phyloP scores from a whole-genome alignment of 2,113 vertebrate species.

The Chroicocephalus ridibundus region DNA sequence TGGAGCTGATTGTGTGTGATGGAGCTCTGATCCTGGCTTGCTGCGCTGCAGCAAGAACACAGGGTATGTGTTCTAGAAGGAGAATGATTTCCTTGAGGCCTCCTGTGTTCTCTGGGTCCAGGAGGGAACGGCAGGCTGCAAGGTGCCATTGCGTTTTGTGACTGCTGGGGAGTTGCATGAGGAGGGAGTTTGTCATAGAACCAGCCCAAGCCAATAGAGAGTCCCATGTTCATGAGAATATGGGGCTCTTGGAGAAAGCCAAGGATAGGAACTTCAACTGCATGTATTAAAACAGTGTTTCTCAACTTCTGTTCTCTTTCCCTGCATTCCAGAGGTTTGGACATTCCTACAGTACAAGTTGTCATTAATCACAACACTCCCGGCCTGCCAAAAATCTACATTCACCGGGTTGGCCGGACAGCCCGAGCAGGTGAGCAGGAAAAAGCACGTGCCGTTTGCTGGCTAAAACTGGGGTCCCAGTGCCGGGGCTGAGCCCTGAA shows the following conservation, averaged over 20 bases:
- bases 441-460: accelerated
- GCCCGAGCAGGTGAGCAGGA: constrained; percentile 86
- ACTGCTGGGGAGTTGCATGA: accelerated
- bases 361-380: constrained; percentile 98
- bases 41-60: neutral
- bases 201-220: accelerated
- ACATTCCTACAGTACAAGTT: constrained; percentile 93
- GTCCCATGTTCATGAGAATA: accelerated
- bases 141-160: neutral
- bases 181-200: neutral
- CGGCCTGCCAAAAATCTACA: constrained; percentile 91
- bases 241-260: neutral
- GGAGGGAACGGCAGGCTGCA: neutral
- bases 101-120: neutral
- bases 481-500: neutral
- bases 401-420: constrained; percentile 92
- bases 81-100: neutral
- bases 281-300: accelerated
- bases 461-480: neutral
- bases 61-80: neutral
- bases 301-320: neutral
- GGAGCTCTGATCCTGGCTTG: neutral
- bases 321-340: constrained; percentile 80
- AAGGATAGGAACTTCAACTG: neutral
- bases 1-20: accelerated